phyloP scores from a whole-genome alignment of 2,797 vertebrate genomes.

The Oceanodroma leucorhoa region DNA sequence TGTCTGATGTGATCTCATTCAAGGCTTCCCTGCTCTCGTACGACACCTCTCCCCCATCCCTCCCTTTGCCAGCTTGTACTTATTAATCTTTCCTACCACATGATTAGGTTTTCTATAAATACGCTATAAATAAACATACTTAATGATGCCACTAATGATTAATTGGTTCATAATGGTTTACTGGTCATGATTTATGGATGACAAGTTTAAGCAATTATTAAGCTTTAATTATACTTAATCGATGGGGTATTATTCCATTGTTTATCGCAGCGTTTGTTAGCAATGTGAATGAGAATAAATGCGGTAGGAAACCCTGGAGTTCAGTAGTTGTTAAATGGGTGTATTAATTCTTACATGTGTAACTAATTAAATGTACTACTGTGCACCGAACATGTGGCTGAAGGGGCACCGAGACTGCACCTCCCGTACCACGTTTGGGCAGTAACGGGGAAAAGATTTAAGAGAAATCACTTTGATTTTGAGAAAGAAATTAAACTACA shows the following conservation, averaged over 20 bases:
- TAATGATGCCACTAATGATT: slow-evolving; percentile 18
- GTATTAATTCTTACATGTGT: slow-evolving; percentile 51
- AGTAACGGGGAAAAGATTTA: not conserved
- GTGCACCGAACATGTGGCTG: not conserved
- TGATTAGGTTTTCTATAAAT: not conserved
- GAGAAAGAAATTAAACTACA: not conserved
- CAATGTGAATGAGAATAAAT: slow-evolving; percentile 40
- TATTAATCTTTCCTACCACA: not conserved
- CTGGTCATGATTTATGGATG: slow-evolving; percentile 71
- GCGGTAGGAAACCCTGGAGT: slow-evolving; percentile 24
- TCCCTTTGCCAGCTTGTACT: not conserved
- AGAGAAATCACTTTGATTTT: not conserved
- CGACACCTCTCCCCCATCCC: not conserved
- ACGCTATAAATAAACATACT: not conserved
- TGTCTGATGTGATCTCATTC: not conserved
- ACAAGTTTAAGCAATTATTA: slow-evolving; percentile 67
- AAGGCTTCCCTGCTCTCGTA: not conserved
- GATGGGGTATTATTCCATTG: slow-evolving; percentile 47
- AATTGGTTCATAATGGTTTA: slow-evolving; percentile 56
- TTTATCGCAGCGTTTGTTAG: slow-evolving; percentile 22
- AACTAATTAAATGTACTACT: not conserved
- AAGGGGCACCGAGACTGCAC: not conserved
- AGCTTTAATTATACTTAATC: slow-evolving; percentile 70
- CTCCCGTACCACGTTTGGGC: accelerated
- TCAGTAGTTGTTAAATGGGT: slow-evolving; percentile 25